A percentile compares a stretch with the other conserved stretches of the same genome.
Conservation (phyloP, 2,797 vertebrate genomes). For the Rhabdophis nuchalis region DNA sequence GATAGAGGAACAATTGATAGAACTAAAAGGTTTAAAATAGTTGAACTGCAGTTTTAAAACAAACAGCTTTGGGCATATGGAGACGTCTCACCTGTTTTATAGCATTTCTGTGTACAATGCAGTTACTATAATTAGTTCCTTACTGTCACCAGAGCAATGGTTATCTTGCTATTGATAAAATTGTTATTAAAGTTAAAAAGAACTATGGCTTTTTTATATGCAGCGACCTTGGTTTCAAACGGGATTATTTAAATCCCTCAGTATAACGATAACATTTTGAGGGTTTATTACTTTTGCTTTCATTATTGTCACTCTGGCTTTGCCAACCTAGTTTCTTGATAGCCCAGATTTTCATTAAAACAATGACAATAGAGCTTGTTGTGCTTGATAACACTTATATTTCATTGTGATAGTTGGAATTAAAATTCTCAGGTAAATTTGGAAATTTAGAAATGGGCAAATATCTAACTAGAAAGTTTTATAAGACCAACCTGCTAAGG, state of each 20-base stretch:
- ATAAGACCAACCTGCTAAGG: neutral
- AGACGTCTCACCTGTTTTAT: neutral
- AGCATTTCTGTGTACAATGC: neutral
- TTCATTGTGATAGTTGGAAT: neutral
- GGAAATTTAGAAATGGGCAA: neutral
- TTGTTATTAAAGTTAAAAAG: neutral
- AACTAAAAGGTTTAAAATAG: neutral
- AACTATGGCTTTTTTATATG: neutral
- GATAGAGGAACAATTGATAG: neutral
- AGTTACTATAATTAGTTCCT: neutral
- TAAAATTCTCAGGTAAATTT: neutral
- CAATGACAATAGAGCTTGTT: neutral
- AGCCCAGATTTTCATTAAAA: neutral
- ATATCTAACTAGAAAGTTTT: neutral
- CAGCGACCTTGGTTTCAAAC: neutral
- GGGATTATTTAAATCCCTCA: too few relatives aligned
- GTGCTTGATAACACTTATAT: neutral
- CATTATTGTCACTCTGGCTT: neutral
- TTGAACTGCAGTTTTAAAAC: neutral
- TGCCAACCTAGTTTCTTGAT: neutral
- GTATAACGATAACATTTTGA: neutral
- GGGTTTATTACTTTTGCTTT: neutral
- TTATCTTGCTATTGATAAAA: neutral
- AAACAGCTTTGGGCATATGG: neutral
- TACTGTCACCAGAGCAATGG: neutral